Conservation (phyloP, 1,140 invertebrate genomes). For the Leucophenga varia region DNA sequence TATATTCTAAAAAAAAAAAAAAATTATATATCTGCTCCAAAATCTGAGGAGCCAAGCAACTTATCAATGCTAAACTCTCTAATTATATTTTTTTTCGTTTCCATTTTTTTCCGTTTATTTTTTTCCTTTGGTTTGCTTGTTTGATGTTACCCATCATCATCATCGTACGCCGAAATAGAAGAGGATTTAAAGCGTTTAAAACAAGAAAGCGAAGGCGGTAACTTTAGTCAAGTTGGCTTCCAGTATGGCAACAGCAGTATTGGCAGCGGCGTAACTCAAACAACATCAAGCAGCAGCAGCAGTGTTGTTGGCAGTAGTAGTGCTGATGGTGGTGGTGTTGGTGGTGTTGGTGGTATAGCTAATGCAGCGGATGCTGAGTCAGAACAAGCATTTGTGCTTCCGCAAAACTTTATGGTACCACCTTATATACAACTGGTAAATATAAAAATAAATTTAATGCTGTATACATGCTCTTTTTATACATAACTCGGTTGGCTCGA, state of each 20-base stretch:
- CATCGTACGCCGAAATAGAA: conserved; percentile 62
- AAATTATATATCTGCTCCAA: too few relatives aligned
- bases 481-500: too few relatives aligned
- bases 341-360: too few relatives aligned
- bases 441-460: conserved; percentile 8
- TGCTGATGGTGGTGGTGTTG: too few relatives aligned
- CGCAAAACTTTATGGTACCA: conserved; percentile 72
- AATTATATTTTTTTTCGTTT: too few relatives aligned
- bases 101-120: too few relatives aligned
- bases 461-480: too few relatives aligned
- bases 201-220: conserved; percentile 58
- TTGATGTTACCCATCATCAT: not conserved
- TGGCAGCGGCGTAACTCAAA: not conserved
- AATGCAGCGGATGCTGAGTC: conserved; percentile 59
- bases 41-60: too few relatives aligned
- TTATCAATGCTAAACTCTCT: too few relatives aligned
- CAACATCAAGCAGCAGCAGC: conserved; percentile 47
- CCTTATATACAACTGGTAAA: conserved; percentile 72
- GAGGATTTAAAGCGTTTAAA: conserved; percentile 88
- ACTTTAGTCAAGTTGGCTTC: conserved; percentile 79
- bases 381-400: conserved; percentile 73
- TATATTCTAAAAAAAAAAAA: too few relatives aligned
- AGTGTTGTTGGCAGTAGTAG: conserved; percentile 37
- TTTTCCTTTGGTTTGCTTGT: too few relatives aligned
- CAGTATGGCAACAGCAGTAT: conserved; percentile 66